Evolutionary conservation across 2,797 vertebrate species (phyloP), one percentile per base, ranked within the genome.

Genomic region (Centroberyx gerrardi): DNA sequence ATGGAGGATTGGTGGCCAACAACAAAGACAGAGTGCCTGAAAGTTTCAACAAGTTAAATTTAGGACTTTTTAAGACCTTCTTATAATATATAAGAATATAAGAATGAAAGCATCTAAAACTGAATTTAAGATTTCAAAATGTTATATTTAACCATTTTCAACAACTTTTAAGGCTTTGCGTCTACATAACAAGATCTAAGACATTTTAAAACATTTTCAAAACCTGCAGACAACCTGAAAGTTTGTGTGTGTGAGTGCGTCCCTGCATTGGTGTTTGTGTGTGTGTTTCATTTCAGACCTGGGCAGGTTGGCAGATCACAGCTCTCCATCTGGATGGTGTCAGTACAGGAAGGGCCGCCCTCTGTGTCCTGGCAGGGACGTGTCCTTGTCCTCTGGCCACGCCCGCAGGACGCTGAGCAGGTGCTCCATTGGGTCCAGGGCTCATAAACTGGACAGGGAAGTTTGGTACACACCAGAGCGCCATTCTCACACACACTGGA

Each of bases 401-500:
- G 85, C 1, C 95, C 97, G n/a, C 97, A 98, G 22, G 94, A 93
- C 8, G 62, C 84, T 0, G 96, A 96, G 83, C 97, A 97, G 44
- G 69, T 10, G 56, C 93, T 94, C 97, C 97, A 98, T 0, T 81
- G 56, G 0, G 93, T 92, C 97, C 96, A 97, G 2, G 93, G 72
- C 14, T 96, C 94, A 0, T 96, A 95, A 8, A 90, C 55, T 0
- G 96, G 96, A 69, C 98, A 98, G 10, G 74, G 58, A 0, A 59
- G 76, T 8, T 63, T 60, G 0, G 93, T 93, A 80, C 97, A 98
- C 3, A 36, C 55, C 70, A 97, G 88, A 7, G 94, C 94, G 36
- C 96, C 97, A 0, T 96, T 96, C 60, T 82, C 64, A 85, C 97
- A 99, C 15, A 95, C 90, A 76, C 97, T 99, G 90, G 1, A 36